phyloP scores from a whole-genome alignment of 2,888 invertebrate species.

The Dinocampus coccinellae region DNA sequence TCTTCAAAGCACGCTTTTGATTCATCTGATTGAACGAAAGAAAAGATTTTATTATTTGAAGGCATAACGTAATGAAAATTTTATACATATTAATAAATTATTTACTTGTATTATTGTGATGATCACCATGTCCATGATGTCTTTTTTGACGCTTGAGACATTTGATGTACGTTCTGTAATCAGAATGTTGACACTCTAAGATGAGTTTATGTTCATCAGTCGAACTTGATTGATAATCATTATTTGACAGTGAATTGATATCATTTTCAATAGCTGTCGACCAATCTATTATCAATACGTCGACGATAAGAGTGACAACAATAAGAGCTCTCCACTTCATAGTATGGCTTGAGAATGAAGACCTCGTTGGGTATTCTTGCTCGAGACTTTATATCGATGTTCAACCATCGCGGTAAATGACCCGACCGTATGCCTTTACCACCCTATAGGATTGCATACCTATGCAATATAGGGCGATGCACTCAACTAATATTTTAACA shows the following conservation, averaged over 20 bases:
- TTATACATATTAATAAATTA: not conserved
- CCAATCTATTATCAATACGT: slow-evolving; percentile 2
- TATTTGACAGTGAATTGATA: slow-evolving; percentile 15
- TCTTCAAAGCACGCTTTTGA: slow-evolving; percentile 48
- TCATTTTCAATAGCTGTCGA: not conserved
- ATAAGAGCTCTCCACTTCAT: slow-evolving; percentile 39
- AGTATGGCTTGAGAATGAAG: slow-evolving; percentile 14
- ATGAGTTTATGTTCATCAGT: slow-evolving; percentile 48
- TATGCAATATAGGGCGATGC: slow-evolving; percentile 42
- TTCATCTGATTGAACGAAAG: slow-evolving; percentile 29
- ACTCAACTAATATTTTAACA: slow-evolving; percentile 44
- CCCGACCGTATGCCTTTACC: slow-evolving; percentile 29
- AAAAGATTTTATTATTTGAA: not conserved
- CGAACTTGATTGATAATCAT: slow-evolving; percentile 31
- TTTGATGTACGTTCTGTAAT: slow-evolving; percentile 62
- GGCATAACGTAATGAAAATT: not conserved
- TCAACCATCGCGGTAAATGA: slow-evolving; percentile 35
- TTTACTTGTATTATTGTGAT: slow-evolving; percentile 36
- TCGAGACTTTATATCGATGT: slow-evolving; percentile 42
- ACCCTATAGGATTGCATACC: slow-evolving; percentile 19
- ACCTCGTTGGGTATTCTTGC: slow-evolving; percentile 15
- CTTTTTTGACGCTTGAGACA: slow-evolving; percentile 62
- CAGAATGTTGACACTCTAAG: slow-evolving; percentile 56
- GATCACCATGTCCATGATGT: slow-evolving; percentile 49
- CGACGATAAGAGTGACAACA: slow-evolving; percentile 16